Conservation (phyloP, 2,797 vertebrate genomes). For the Holocentrus rufus region DNA sequence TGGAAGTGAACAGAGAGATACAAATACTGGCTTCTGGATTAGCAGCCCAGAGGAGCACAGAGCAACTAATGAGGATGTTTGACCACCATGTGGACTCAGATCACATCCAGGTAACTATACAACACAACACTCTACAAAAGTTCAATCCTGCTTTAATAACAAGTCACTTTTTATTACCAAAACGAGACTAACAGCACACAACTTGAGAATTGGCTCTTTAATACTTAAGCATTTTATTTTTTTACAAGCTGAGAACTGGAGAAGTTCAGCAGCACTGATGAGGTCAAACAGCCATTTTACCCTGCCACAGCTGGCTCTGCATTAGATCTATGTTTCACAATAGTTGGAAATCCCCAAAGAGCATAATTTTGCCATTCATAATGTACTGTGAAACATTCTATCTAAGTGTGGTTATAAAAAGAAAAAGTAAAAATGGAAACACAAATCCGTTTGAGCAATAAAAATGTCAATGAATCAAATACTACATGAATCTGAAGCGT, state of each 20-base stretch:
- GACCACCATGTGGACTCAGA: too few relatives aligned
- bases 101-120: too few relatives aligned
- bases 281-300: slow-evolving; percentile 1
- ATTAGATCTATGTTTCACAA: not conserved
- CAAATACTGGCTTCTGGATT: too few relatives aligned
- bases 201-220: not conserved
- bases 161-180: not conserved
- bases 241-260: not conserved
- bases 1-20: too few relatives aligned
- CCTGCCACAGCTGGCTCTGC: not conserved
- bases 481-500: slow-evolving; percentile 1
- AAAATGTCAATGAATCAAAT: not conserved
- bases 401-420: not conserved
- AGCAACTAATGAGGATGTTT: too few relatives aligned
- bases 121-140: too few relatives aligned
- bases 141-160: not conserved
- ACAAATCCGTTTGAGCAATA: not conserved
- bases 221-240: not conserved
- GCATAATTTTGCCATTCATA: not conserved
- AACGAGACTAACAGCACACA: not conserved
- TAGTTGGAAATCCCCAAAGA: not conserved
- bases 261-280: not conserved
- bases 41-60: too few relatives aligned
- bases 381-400: not conserved
- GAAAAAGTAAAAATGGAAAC: slow-evolving; percentile 18